phyloP scores from a whole-genome alignment of 1,140 invertebrate species.

The Ericerus pela region DNA sequence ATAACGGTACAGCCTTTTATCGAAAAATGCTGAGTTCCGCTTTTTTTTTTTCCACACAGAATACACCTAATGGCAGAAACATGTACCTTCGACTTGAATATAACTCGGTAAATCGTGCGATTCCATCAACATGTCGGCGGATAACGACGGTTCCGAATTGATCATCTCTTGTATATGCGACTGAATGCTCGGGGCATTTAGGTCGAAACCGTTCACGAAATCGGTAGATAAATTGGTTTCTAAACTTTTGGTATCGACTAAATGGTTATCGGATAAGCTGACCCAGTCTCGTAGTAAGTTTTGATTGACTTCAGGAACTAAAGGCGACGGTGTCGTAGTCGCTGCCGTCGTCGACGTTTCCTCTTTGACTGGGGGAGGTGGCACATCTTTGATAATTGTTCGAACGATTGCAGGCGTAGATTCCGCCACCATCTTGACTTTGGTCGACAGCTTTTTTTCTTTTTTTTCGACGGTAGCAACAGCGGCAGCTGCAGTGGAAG shows the following conservation, averaged over 20 bases:
- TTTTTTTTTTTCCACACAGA: too few relatives aligned
- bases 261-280: not conserved
- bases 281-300: not conserved
- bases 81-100: constrained; percentile 6
- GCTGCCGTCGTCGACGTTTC: too few relatives aligned
- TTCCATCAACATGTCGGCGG: not conserved
- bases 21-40: too few relatives aligned
- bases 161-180: constrained; percentile 2
- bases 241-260: not conserved
- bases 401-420: not conserved
- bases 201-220: not conserved
- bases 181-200: not conserved
- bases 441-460: not conserved
- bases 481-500: not conserved
- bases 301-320: not conserved
- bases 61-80: too few relatives aligned
- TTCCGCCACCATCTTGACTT: not conserved
- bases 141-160: not conserved
- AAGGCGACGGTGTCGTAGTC: too few relatives aligned
- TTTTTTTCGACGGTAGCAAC: not conserved
- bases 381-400: not conserved
- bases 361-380: not conserved
- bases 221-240: not conserved
- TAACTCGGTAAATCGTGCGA: not conserved
- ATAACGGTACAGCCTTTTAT: too few relatives aligned